Evolutionary conservation across 2,113 vertebrate genomes (phyloP).

Genomic region (Carollia perspicillata): DNA sequence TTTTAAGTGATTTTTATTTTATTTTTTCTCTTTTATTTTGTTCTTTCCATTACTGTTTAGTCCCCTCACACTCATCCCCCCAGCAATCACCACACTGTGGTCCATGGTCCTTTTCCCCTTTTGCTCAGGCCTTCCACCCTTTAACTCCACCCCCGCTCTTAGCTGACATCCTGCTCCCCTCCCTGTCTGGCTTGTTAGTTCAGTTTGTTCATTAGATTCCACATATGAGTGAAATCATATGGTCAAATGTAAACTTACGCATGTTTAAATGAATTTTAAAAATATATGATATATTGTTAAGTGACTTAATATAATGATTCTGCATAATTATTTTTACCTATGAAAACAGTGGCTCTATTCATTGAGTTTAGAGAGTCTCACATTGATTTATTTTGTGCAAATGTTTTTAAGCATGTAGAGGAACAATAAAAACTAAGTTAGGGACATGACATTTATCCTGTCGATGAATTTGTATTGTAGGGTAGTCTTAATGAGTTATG

Average conservation of each 20-base stretch:
- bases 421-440: neutral
- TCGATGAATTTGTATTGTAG: neutral
- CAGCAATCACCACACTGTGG: no score
- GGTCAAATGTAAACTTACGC: neutral
- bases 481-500: neutral
- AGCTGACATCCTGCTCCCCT: no score
- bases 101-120: no score
- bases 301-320: neutral
- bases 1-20: no score
- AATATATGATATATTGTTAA: neutral
- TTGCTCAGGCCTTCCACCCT: no score
- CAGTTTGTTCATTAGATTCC: no score
- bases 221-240: no score
- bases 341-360: neutral
- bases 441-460: neutral
- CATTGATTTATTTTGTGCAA: neutral
- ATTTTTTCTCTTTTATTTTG: no score
- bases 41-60: no score
- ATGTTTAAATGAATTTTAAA: neutral
- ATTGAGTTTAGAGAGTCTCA: neutral
- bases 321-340: neutral
- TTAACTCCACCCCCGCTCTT: no score
- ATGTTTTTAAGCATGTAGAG: neutral
- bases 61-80: no score
- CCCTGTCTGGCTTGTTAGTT: no score